A percentile compares a stretch with the other conserved stretches of the same genome.
Evolutionary conservation across 2,797 vertebrate genomes (phyloP).

Genomic region (Microhierax caerulescens): DNA sequence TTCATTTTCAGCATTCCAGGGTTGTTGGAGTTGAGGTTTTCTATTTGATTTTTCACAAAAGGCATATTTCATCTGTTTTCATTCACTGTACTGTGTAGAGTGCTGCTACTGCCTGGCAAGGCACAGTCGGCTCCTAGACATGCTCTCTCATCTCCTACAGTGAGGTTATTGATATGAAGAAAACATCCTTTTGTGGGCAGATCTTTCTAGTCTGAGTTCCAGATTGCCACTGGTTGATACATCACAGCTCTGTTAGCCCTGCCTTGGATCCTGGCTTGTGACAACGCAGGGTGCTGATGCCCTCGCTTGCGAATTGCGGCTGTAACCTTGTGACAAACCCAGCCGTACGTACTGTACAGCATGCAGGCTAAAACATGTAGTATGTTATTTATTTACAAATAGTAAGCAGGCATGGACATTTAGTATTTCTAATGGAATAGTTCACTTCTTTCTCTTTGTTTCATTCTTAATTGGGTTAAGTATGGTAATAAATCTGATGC

Average conservation of each 20-base stretch:
- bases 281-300: neutral
- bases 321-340: neutral
- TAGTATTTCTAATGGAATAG: neutral
- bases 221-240: neutral
- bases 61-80: neutral
- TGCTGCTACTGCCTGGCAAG: neutral
- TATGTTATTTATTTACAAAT: neutral
- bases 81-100: fast-evolving
- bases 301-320: neutral
- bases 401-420: neutral
- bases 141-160: neutral
- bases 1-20: constrained; percentile 8
- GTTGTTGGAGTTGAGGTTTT: neutral
- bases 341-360: neutral
- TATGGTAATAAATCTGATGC: neutral
- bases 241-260: neutral
- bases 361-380: neutral
- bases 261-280: neutral
- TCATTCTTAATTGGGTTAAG: neutral
- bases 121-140: neutral
- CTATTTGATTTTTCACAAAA: neutral
- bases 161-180: neutral
- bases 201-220: neutral
- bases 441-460: neutral
- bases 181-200: neutral